Evolutionary conservation across 2,888 invertebrate genomes (phyloP).

Genomic region (Syritta pipiens): DNA sequence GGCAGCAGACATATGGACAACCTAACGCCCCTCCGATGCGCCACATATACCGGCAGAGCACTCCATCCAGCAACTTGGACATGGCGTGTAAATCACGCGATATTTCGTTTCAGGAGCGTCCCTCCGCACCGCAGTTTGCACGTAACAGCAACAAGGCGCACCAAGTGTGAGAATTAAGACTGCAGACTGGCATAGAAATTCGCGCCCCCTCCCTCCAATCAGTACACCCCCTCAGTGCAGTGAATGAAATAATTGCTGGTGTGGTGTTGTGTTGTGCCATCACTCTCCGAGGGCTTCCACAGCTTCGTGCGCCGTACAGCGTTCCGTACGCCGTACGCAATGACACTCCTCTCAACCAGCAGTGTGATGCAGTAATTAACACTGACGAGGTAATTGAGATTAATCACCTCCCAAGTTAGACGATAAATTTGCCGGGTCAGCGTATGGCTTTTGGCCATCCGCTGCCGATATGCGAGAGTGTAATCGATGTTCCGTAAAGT

Average conservation of each 20-base stretch:
- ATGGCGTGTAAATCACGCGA: constrained; percentile 69
- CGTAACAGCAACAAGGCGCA: constrained; percentile 58
- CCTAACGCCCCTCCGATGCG: constrained; percentile 44
- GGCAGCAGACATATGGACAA: constrained; percentile 30
- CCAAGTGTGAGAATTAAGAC: constrained; percentile 65
- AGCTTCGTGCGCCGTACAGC: background rate
- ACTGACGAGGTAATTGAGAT: constrained; percentile 70
- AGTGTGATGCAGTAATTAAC: constrained; percentile 69
- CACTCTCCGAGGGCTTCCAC: constrained; percentile 24
- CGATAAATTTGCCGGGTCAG: constrained; percentile 62
- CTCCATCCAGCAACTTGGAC: constrained; percentile 52
- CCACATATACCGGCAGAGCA: constrained; percentile 36
- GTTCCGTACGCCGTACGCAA: constrained; percentile 33
- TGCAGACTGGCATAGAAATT: constrained; percentile 43
- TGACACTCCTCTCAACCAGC: constrained; percentile 58
- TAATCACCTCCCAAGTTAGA: constrained; percentile 65
- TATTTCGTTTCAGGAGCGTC: constrained; percentile 64
- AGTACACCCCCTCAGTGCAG: constrained; percentile 53
- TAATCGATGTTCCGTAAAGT: constrained; percentile 56
- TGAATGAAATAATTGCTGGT: constrained; percentile 61
- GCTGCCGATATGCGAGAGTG: constrained; percentile 53
- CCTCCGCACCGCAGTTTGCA: constrained; percentile 47
- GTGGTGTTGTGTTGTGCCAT: constrained; percentile 23
- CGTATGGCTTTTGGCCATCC: constrained; percentile 54
- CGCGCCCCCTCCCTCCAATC: constrained; percentile 12